phyloP scores from a whole-genome alignment of 2,797 vertebrate species.

The Microchirus variegatus region DNA sequence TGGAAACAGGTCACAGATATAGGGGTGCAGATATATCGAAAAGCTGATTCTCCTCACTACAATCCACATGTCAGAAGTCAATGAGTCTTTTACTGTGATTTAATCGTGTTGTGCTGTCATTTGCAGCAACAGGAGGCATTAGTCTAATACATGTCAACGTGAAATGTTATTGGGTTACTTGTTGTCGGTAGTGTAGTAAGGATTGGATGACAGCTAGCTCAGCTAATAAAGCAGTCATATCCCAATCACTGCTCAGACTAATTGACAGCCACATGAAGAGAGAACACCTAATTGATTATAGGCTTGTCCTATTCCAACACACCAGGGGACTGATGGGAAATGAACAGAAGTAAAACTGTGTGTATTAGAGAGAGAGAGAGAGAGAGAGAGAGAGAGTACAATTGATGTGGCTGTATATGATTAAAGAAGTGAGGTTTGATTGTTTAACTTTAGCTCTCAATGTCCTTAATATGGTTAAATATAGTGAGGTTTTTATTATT shows the following conservation, averaged over 20 bases:
- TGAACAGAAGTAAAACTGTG: neutral
- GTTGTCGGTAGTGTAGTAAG: constrained; percentile 53
- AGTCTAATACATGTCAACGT: constrained; percentile 57
- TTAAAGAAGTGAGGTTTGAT: no score
- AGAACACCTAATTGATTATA: constrained; percentile 83
- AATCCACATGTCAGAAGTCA: constrained; percentile 4
- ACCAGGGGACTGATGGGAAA: constrained; percentile 55
- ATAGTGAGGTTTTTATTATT: no score
- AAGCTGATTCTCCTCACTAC: neutral
- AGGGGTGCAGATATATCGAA: no score
- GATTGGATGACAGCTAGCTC: constrained; percentile 46
- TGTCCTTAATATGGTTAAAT: no score
- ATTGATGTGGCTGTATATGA: no score
- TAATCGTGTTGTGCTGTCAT: constrained; percentile 12
- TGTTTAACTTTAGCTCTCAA: no score
- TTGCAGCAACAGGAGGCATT: neutral
- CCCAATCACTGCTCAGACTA: constrained; percentile 53
- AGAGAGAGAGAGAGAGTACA: no score
- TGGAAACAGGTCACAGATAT: neutral
- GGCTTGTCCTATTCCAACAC: constrained; percentile 72
- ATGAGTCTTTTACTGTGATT: neutral
- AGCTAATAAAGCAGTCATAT: constrained; percentile 64
- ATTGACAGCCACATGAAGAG: constrained; percentile 78
- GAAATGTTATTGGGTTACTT: constrained; percentile 59
- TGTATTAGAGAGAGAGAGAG: constrained; percentile 10